Evolutionary conservation across 2,888 invertebrate species (phyloP), one percentile per base, ranked within the genome.

Genomic region (Xestia ashworthii): DNA sequence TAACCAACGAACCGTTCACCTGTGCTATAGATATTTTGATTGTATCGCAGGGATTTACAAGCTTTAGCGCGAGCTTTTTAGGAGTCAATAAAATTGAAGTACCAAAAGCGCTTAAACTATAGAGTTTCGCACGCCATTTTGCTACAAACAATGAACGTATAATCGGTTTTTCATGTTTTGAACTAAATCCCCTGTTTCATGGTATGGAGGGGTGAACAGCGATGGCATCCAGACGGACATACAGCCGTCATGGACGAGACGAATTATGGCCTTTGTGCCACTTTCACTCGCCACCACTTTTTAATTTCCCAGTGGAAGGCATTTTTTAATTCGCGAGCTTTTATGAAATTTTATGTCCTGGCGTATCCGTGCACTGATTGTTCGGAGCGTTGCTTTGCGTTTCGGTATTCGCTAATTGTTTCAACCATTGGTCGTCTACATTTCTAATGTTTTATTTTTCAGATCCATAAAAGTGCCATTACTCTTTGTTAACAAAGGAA

Each of bases 211-310:
- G 86, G 87, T 87, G 85, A 84, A 78, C 71, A 80, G 78, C 87
- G 87, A 88, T 90, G 93, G 92, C 88, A 92, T 92, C 89, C 93
- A 92, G 93, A 92, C 93, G 89, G 84, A 92, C 90, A 93, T 91
- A 91, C 92, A 89, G 89, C 91, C 91, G 94, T 94, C 94, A 93
- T 90, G 90, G 90, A 85, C 91, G 93, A 92, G 93, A 95, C 95
- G 95, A 96, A 93, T 96, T 96, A 96, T 95, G 92, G 95, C 94
- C 93, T 94, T 94, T 94, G 93, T 93, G 94, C 92, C 94, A 96
- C 95, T 96, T 95, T 95, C 94, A 93, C 93, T 93, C 91, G 89
- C 90, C 87, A 90, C 90, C 92, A 93, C 92, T 95, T 95, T 95
- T 95, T 95, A 95, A 96, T 95, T 95, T 95, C 94, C 93, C 93